Evolutionary conservation across 2,888 invertebrate genomes (phyloP), one percentile per base, ranked within the genome.

Genomic region (Leptinotarsa haldemani): DNA sequence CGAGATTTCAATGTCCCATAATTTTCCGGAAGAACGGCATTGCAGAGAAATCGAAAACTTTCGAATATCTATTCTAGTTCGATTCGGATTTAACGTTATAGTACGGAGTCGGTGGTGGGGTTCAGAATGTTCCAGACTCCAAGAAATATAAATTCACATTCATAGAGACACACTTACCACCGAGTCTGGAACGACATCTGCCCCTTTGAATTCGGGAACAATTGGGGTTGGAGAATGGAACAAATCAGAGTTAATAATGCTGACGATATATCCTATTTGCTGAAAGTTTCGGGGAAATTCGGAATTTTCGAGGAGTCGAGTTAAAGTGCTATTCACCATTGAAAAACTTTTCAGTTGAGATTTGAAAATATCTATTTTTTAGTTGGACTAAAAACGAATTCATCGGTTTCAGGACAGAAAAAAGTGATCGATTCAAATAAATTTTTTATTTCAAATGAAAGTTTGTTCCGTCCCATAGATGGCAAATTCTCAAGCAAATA

Each of bases 1-100:
- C 77, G 76, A 76, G 75, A 78, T 80, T 80, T 80, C 81, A 79
- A 81, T 81, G 77, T 78, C 77, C 77, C 78, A 80, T 82, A 80
- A 82, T 80, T 79, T 80, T 76, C 69, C 71, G 71, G 78, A 77
- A 77, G 73, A 79, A 74, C 77, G 74, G 78, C 80, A 81, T 71
- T 80, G 80, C 79, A 70, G 76, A 75, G 75, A 77, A 81, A 81
- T 81, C 80, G 79, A 81, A 82, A 80, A 82, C 80, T 81, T 80
- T 80, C 81, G 80, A 80, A 80, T 81, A 80, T 79, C 79, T 77
- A 66, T 76, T 74, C 71, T 58, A 65, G 69, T 74, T 70, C 70
- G 69, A 74, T 77, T 73, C 67, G 61, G 30, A 61, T 61, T 40
- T 40, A 61, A 61, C 61, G 61, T 61, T 30, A 40, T 40, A 61